phyloP scores from a whole-genome alignment of 2,888 invertebrate genomes.

The Crocallis elinguaria region DNA sequence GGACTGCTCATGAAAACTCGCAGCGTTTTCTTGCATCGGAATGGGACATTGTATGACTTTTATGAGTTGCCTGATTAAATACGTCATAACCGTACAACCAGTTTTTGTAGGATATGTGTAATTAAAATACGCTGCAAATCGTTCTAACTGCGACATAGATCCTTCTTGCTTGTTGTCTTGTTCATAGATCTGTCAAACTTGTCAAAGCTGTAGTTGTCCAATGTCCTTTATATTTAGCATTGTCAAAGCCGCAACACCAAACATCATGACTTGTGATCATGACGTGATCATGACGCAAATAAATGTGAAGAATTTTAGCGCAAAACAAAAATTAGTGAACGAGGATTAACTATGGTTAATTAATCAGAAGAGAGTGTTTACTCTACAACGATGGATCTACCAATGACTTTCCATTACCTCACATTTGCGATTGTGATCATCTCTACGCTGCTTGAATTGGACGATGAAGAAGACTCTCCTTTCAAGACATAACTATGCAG shows the following conservation, averaged over 20 bases:
- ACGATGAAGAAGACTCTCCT: constrained; percentile 19
- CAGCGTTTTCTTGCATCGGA: constrained; percentile 62
- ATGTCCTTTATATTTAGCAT: no score
- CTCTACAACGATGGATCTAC: constrained; percentile 55
- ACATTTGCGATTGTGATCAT: constrained; percentile 48
- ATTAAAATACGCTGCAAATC: constrained; percentile 48
- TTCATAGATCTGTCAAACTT: constrained; percentile 51
- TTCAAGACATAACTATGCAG: constrained; percentile 5
- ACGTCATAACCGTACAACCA: constrained; percentile 52
- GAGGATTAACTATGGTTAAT: no score
- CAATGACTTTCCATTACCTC: constrained; percentile 51
- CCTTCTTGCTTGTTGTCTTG: constrained; percentile 48
- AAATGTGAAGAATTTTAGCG: no score
- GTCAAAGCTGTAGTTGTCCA: constrained; percentile 33
- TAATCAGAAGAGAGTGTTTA: no score
- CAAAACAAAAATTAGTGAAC: background rate
- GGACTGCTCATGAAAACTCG: constrained; percentile 61
- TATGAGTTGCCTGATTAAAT: constrained; percentile 43
- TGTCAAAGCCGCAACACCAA: no score
- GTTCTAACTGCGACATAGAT: constrained; percentile 43
- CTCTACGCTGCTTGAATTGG: constrained; percentile 31
- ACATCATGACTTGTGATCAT: no score
- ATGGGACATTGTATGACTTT: constrained; percentile 52
- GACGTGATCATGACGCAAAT: no score
- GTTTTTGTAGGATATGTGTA: constrained; percentile 58